Evolutionary conservation across 2,797 vertebrate genomes (phyloP), one percentile per base, ranked within the genome.

Genomic region (Pangasius larnaudii): DNA sequence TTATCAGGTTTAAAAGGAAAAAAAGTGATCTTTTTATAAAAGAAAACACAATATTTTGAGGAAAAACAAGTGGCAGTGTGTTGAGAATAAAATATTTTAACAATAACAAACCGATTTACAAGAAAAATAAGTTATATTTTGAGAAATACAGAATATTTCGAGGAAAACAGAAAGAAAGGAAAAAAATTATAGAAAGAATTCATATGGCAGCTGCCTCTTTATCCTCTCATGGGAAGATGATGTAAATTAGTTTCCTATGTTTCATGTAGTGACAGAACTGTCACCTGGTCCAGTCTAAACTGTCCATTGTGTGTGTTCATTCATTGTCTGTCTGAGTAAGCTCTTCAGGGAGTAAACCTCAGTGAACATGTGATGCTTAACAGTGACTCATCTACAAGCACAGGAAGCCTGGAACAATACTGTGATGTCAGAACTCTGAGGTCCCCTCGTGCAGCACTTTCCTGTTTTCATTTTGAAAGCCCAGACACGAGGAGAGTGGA

Each of bases 401-500:
- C 89, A 91, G 91, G 93, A 93, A 92, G 87, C 49, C 46, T n/a
- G 51, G 81, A 93, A 93, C 93, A 93, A 93, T 93, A 80, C 90
- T 75, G 53, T 92, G 90, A 91, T 89, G 91, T 92, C 91, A 93
- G 85, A 91, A 75, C 85, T 89, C 71, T 10, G 61, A 74, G 84
- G 82, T 77, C 87, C 82, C 33, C 85, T 46, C 85, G 85, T 88
- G 63, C 11, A 69, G 46, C 33, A 51, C 69, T 88, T 92, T 93
- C 93, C 93, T 93, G 91, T 92, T 92, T 92, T 89, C 82, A 83
- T 84, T 87, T 71, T 42, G 24, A 51, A 85, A 86, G 51, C 79
- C 69, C 78, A 86, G 77, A 51, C 84, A 72, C 39, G 39, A 39
- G 39, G 39, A 75, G 63, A 86, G 58, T 83, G 77, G 77, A 84